A percentile compares a stretch with the other conserved stretches of the same genome.
These are phyloP conservation scores for Euplagia quadripunctaria DNA, from an alignment of 2,888 invertebrate genomes.

Conservation along the genomic window DNA sequence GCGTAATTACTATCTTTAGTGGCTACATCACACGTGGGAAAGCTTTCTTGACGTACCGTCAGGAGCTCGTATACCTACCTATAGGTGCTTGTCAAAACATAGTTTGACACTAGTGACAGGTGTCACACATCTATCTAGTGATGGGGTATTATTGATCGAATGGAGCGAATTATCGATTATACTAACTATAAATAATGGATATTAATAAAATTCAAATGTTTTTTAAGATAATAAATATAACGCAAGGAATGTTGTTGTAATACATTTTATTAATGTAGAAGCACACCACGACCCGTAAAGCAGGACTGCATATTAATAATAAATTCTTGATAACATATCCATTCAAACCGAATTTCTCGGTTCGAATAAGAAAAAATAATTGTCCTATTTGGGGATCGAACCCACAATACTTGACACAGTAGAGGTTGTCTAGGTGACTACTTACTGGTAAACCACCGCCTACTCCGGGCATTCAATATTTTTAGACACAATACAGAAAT, in stretches of 20 bases:
- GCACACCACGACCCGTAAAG: too few relatives aligned
- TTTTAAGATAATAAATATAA: too few relatives aligned
- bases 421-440: background rate
- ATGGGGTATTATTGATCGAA: background rate
- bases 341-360: too few relatives aligned
- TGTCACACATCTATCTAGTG: background rate
- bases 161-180: background rate
- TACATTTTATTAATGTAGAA: too few relatives aligned
- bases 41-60: background rate
- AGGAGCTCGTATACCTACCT: background rate
- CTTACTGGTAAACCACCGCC: background rate
- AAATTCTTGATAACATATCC: too few relatives aligned
- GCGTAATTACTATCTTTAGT: slow-evolving; percentile 22
- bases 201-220: too few relatives aligned
- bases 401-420: background rate
- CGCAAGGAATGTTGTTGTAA: too few relatives aligned
- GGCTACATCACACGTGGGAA: slow-evolving; percentile 15
- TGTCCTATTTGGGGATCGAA: too few relatives aligned
- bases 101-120: background rate
- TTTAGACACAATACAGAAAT: background rate
- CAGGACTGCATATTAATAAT: too few relatives aligned
- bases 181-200: too few relatives aligned
- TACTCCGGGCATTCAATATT: background rate
- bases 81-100: background rate
- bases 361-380: too few relatives aligned